These are phyloP conservation scores for Zeugodacus cucurbitae DNA, from an alignment of 1,140 invertebrate species.

Conservation along the genomic window DNA sequence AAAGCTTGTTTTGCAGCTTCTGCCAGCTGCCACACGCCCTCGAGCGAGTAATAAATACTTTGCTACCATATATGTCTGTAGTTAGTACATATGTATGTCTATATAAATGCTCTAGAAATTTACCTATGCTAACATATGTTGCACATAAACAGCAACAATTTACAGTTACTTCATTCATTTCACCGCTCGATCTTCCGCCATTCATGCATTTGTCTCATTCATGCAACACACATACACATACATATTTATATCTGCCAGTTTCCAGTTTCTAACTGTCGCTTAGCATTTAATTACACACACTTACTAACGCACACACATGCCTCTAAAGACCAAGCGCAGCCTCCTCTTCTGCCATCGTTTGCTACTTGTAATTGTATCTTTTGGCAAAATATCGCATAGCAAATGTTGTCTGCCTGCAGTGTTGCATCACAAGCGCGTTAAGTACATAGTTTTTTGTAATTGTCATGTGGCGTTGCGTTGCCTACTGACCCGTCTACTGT, in stretches of 20 bases:
- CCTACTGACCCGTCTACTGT: background rate
- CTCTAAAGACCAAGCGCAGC: background rate
- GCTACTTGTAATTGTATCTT: background rate
- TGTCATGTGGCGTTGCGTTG: background rate
- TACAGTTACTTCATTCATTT: background rate
- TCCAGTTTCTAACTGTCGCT: background rate
- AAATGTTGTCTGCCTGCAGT: background rate
- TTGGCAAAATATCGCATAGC: constrained; percentile 2
- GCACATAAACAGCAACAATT: background rate
- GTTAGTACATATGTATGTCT: background rate
- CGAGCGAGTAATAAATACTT: background rate
- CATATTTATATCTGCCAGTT: background rate
- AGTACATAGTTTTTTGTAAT: background rate
- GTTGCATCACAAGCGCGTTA: background rate
- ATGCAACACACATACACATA: background rate
- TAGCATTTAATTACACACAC: background rate
- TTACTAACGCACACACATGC: background rate
- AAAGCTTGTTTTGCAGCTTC: background rate
- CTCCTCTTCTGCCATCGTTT: background rate
- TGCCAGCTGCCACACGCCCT: background rate
- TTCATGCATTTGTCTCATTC: background rate
- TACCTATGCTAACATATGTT: background rate
- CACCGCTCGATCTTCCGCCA: background rate
- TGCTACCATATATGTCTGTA: background rate
- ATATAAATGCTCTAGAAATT: background rate